Conservation (phyloP, 2,113 vertebrate genomes). For the Ammodytes marinus region DNA sequence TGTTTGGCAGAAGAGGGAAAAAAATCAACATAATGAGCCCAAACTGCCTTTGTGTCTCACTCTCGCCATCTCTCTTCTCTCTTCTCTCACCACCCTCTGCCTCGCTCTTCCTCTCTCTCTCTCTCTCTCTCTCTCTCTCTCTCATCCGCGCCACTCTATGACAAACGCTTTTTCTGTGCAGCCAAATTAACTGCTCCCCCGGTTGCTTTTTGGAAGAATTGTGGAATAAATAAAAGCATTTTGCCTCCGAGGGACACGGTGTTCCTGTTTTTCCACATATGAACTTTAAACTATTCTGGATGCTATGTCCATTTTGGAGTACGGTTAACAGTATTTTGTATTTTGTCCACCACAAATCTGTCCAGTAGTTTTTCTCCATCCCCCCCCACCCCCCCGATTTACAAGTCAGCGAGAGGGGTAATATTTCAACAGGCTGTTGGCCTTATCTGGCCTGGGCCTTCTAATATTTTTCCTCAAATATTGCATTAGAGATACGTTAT, state of each 20-base stretch:
- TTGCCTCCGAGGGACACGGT: conserved; percentile 40
- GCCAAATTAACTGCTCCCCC: conserved; percentile 76
- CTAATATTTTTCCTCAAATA: conserved; percentile 75
- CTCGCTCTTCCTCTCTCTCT: conserved; percentile 58
- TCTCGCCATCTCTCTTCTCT: conserved; percentile 49
- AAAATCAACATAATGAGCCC: conserved; percentile 83
- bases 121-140: conserved; percentile 55
- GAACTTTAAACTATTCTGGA: conserved; percentile 26
- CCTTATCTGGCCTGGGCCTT: conserved; percentile 66
- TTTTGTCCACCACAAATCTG: conserved; percentile 28
- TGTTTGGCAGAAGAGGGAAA: conserved; percentile 77
- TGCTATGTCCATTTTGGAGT: conserved; percentile 2
- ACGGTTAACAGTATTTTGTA: conserved; percentile 21
- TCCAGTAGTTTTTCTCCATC: neutral
- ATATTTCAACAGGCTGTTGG: conserved; percentile 65
- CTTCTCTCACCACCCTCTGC: conserved; percentile 47
- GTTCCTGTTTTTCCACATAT: conserved; percentile 39
- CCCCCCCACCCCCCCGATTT: conserved; percentile 26
- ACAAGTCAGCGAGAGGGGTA: conserved; percentile 62
- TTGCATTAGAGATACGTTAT: conserved; percentile 64
- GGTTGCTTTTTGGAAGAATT: conserved; percentile 57
- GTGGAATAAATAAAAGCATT: conserved; percentile 63
- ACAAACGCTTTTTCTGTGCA: conserved; percentile 69
- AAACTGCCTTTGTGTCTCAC: conserved; percentile 81
- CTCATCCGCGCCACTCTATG: conserved; percentile 64